Conservation (phyloP, 2,888 invertebrate species). For the Dorcus hopei region DNA sequence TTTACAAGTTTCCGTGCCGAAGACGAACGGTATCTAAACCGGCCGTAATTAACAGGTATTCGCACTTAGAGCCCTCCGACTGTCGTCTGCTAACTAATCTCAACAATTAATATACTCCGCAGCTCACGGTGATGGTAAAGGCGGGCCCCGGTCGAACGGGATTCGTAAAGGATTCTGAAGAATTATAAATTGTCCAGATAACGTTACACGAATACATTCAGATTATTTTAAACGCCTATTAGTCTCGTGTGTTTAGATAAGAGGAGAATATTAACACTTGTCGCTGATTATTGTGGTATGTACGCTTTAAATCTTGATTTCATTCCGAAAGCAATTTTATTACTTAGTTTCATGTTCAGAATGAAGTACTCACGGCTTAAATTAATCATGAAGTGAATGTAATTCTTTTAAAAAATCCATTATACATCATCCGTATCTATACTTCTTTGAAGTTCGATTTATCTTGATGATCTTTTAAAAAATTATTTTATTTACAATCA, state of each 20-base stretch:
- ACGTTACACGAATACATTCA: conserved; percentile 14
- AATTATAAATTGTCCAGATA: conserved; percentile 15
- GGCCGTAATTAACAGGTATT: conserved; percentile 32
- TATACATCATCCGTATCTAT: too few relatives aligned
- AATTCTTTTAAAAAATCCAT: too few relatives aligned
- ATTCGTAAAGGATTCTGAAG: not conserved
- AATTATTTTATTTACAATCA: too few relatives aligned
- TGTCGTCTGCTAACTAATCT: conserved; percentile 16
- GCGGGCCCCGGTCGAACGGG: not conserved
- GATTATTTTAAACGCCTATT: conserved; percentile 12
- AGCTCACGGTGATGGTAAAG: not conserved
- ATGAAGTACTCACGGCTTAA: too few relatives aligned
- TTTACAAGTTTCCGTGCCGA: conserved; percentile 23
- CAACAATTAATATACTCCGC: conserved; percentile 16
- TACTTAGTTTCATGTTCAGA: too few relatives aligned
- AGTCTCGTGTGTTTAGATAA: conserved; percentile 1
- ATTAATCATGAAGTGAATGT: too few relatives aligned
- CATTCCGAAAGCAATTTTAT: too few relatives aligned
- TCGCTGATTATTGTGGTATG: not conserved
- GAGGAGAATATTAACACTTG: conserved; percentile 7
- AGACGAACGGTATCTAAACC: conserved; percentile 28
- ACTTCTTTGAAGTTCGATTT: too few relatives aligned
- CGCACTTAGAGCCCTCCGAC: conserved; percentile 23
- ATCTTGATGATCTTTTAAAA: too few relatives aligned
- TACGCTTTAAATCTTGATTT: too few relatives aligned